Conservation (phyloP, 1,140 invertebrate species). For the Adoxophyes honmai region DNA sequence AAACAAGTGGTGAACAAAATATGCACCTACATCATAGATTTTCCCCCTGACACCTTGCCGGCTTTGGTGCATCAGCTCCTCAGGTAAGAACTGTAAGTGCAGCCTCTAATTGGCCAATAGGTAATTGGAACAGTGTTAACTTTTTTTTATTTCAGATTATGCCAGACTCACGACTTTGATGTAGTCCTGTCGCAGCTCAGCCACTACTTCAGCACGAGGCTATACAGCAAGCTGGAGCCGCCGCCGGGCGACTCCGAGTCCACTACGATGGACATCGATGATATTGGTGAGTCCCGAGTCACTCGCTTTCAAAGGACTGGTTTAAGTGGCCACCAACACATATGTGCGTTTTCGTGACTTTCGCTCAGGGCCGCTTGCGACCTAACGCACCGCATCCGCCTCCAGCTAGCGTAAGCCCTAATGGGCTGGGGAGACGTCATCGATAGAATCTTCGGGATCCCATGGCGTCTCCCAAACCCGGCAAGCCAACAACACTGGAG, state of each 20-base stretch:
- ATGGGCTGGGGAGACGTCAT: too few relatives aligned
- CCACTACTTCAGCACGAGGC: slow-evolving; percentile 51
- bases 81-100: slow-evolving; percentile 38
- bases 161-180: slow-evolving; percentile 50
- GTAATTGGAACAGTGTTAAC: background rate
- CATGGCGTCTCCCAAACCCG: too few relatives aligned
- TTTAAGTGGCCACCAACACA: too few relatives aligned
- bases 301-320: too few relatives aligned
- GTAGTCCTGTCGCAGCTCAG: slow-evolving; percentile 52
- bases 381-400: too few relatives aligned
- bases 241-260: slow-evolving; percentile 56
- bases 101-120: background rate
- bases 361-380: too few relatives aligned
- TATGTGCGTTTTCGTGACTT: too few relatives aligned
- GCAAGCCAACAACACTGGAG: too few relatives aligned
- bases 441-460: too few relatives aligned
- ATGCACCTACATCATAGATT: slow-evolving; percentile 51
- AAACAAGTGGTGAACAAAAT: slow-evolving; percentile 61
- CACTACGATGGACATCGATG: slow-evolving; percentile 60
- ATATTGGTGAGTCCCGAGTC: too few relatives aligned
- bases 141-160: slow-evolving; percentile 41
- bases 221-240: slow-evolving; percentile 55
- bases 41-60: slow-evolving; percentile 51
- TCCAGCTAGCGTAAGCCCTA: too few relatives aligned
- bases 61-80: slow-evolving; percentile 60